These are phyloP conservation scores for Actinemys pallida DNA, from an alignment of 2,113 vertebrate species.

Conservation along the genomic window DNA sequence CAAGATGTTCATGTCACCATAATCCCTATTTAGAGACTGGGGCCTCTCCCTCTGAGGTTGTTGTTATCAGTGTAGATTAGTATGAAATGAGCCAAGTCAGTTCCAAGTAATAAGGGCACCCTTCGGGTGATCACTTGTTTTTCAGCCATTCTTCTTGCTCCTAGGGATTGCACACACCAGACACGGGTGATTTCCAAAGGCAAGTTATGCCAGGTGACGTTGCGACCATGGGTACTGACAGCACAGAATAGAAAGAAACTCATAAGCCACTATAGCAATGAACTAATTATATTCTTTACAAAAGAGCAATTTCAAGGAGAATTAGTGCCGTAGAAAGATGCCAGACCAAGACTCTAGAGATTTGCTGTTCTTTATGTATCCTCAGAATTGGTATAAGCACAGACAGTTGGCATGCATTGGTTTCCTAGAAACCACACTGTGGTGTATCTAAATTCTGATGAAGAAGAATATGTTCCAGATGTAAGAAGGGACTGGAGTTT, in stretches of 20 bases:
- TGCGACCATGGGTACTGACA: accelerated
- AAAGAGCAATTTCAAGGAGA: accelerated
- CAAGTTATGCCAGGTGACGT: accelerated
- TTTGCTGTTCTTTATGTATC: background rate
- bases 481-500: background rate
- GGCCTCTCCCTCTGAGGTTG: background rate
- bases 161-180: accelerated
- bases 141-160: accelerated
- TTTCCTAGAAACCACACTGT: background rate
- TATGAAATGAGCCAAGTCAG: background rate
- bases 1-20: background rate
- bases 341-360: background rate
- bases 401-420: background rate
- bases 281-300: background rate
- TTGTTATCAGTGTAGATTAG: background rate
- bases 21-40: background rate
- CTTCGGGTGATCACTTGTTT: background rate
- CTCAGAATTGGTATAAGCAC: background rate
- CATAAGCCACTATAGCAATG: accelerated
- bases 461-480: background rate
- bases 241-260: background rate
- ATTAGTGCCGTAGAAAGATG: accelerated
- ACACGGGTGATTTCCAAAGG: background rate
- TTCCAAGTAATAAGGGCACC: background rate
- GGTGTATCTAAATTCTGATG: background rate